Evolutionary conservation across 2,113 vertebrate species (phyloP).

Genomic region (Istiophorus platypterus): DNA sequence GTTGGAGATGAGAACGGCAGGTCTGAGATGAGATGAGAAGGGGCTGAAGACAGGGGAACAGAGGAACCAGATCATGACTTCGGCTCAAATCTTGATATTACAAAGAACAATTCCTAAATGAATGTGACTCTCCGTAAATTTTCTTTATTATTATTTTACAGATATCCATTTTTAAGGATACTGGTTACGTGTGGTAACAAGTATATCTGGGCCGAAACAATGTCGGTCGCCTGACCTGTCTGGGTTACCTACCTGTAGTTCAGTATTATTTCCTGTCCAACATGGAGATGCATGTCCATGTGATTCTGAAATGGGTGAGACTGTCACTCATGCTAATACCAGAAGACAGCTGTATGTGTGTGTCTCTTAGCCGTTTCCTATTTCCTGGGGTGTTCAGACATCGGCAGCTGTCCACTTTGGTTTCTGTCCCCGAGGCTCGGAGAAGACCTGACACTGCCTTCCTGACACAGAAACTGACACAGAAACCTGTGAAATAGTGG

Average conservation of each 20-base stretch:
- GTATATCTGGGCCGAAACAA: not conserved
- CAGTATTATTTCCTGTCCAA: constrained; percentile 59
- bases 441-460: constrained; percentile 72
- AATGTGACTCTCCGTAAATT: too few species aligned
- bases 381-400: constrained; percentile 70
- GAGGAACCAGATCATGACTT: too few species aligned
- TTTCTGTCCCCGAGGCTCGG: constrained; percentile 70
- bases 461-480: constrained; percentile 72
- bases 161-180: too few species aligned
- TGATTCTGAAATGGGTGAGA: constrained; percentile 65
- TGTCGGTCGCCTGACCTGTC: not conserved
- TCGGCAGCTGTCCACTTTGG: constrained; percentile 78
- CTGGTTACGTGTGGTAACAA: too few species aligned
- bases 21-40: too few species aligned
- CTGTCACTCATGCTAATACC: constrained; percentile 78
- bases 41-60: too few species aligned
- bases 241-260: constrained; percentile 48
- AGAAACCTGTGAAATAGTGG: too few species aligned
- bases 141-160: too few species aligned
- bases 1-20: too few species aligned
- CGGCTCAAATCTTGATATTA: too few species aligned
- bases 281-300: constrained; percentile 56
- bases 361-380: constrained; percentile 78
- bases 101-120: too few species aligned
- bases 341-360: constrained; percentile 68